Base-by-base conservation (phyloP, 2,888 invertebrate species). In the Acronicta leporina region DNA sequence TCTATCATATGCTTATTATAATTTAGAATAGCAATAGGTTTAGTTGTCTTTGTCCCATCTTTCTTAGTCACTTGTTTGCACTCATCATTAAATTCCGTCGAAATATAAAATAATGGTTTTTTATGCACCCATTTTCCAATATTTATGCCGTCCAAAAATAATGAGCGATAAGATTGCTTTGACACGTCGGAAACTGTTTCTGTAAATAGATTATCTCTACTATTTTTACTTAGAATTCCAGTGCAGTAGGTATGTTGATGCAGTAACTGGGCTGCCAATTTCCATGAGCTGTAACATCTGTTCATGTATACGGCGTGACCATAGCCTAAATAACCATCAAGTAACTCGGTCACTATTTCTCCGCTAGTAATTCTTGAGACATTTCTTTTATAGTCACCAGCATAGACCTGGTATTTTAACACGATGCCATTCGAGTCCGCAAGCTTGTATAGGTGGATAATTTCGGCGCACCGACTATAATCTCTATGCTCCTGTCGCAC, bases 251-350 rank as follows among this genome's bases (percentile, higher is more conserved):
- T 74, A 15, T 20, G 63, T 20, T 3, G 8, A 7, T 69, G 11
- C 10, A 74, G 48, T 14, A 10, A 5, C 64, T 20, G 66, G 41
- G 5, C 11, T 6, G 73, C 66, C n/a, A 70, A 43, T 13, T 46
- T 46, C 16, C 45, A 47, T 5, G 62, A 63, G 30, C 60, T 71
- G 15, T 67, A 73, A 43, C 48, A 65, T 25, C 56, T 63, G 16
- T 65, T 67, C 73, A 70, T 65, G 35, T 59, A 73, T 0, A 75
- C 16, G 1, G 46, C 30, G 15, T 67, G 67, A 4, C 66, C 61
- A 20, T 33, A 13, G 42, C 44, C 55, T 11, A 64, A 33, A 38
- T 38, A 8, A 2, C n/a, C n/a, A n/a, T 13, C 13, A 13, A 38
- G 38, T 6, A 38, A 2, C 38, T 38, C n/a, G 13, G n/a, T 38